Percentiles rank a stretch among this genome's conserved stretches.
Evolutionary conservation across 2,888 invertebrate genomes (phyloP).

Genomic region (Alcis repandata): DNA sequence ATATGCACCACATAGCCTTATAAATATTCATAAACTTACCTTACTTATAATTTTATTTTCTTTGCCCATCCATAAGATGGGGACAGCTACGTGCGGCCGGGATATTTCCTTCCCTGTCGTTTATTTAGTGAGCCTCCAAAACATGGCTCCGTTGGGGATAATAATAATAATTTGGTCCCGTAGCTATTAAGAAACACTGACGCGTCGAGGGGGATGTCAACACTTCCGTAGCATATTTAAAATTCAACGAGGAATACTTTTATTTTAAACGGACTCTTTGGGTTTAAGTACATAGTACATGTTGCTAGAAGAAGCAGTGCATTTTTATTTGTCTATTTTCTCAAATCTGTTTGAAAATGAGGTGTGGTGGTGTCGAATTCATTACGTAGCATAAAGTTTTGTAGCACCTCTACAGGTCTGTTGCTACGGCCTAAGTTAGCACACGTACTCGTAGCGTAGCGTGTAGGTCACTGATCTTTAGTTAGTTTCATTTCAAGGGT

Average conservation of each 20-base stretch:
- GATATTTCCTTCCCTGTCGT: slow-evolving; percentile 8
- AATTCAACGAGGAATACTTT: slow-evolving; percentile 17
- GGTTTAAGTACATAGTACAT: background rate
- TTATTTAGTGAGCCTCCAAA: slow-evolving; percentile 5
- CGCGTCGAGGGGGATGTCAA: slow-evolving; percentile 7
- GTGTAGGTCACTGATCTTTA: too few species aligned
- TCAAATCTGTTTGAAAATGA: too few species aligned
- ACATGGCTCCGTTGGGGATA: slow-evolving; percentile 12
- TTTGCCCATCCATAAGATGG: background rate
- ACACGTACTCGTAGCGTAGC: too few species aligned
- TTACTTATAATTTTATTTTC: slow-evolving; percentile 1
- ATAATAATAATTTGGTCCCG: slow-evolving; percentile 16
- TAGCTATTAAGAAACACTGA: slow-evolving; percentile 22
- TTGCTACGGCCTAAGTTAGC: too few species aligned
- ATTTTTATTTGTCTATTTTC: too few species aligned
- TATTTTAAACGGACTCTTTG: background rate
- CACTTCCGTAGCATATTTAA: slow-evolving; percentile 15
- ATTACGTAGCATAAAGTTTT: too few species aligned
- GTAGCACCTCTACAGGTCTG: too few species aligned
- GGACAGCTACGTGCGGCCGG: background rate
- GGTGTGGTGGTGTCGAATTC: too few species aligned
- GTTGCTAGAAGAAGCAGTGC: too few species aligned
- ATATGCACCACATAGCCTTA: too few species aligned
- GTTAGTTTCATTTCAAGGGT: too few species aligned
- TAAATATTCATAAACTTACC: background rate